A percentile compares a stretch with the other conserved stretches of the same genome.
Evolutionary conservation across 2,888 invertebrate species (phyloP).

Genomic region (Iphiclides podalirius): DNA sequence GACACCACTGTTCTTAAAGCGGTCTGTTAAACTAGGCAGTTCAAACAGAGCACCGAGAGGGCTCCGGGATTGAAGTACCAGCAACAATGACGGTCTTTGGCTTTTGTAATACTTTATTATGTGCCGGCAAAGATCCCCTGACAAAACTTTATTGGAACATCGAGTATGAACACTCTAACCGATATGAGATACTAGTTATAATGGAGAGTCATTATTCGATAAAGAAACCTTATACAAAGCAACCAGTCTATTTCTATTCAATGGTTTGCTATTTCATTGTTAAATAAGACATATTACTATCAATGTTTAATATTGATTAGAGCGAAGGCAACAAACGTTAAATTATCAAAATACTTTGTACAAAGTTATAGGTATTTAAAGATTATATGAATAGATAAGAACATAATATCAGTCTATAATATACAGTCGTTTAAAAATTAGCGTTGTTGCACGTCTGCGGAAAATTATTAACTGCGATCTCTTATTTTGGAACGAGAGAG

Average conservation of each 20-base stretch:
- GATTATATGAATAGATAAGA: too few relatives aligned
- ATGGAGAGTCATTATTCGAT: conserved; percentile 55
- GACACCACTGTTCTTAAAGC: too few relatives aligned
- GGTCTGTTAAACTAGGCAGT: conserved; percentile 24
- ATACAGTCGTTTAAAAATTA: too few relatives aligned
- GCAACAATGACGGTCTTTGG: conserved; percentile 80
- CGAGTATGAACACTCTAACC: conserved; percentile 66
- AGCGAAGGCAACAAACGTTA: background rate
- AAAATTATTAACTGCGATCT: conserved; percentile 48
- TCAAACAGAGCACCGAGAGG: conserved; percentile 43
- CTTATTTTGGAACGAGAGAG: conserved; percentile 38
- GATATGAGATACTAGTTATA: conserved; percentile 69
- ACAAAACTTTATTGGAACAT: conserved; percentile 79
- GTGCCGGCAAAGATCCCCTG: conserved; percentile 76
- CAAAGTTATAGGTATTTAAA: too few relatives aligned
- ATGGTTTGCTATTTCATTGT: conserved; percentile 13
- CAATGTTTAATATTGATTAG: background rate
- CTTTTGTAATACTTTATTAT: conserved; percentile 81
- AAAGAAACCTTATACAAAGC: conserved; percentile 38
- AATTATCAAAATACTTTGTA: conserved; percentile 3
- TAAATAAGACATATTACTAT: conserved; percentile 6
- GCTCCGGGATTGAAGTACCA: conserved; percentile 74
- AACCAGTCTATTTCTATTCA: conserved; percentile 22
- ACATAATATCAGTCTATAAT: too few relatives aligned
- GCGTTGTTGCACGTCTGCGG: too few relatives aligned